Percentiles rank a stretch among this genome's conserved stretches.
phyloP scores from a whole-genome alignment of 2,113 vertebrate genomes.

The Sorex fumeus region DNA sequence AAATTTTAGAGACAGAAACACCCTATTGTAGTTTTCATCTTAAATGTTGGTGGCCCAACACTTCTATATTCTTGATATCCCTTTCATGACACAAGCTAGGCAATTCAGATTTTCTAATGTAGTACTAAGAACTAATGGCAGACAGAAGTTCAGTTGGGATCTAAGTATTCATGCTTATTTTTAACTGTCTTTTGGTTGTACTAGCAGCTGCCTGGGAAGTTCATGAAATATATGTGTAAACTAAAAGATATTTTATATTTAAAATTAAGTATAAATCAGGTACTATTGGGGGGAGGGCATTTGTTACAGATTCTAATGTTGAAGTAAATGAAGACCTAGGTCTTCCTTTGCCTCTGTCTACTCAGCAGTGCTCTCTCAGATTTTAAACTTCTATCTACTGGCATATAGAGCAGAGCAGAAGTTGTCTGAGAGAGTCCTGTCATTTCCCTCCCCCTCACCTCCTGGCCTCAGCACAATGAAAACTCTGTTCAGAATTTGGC shows the following conservation, averaged over 20 bases:
- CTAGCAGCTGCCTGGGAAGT: background rate
- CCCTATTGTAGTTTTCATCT: constrained; percentile 20
- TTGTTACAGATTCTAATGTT: background rate
- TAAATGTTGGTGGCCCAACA: background rate
- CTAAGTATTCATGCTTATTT: background rate
- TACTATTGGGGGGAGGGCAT: too few species aligned
- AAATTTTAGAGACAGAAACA: constrained; percentile 35
- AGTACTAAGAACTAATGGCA: background rate
- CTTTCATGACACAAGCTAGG: background rate
- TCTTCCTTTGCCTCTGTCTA: constrained; percentile 28
- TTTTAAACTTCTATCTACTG: constrained; percentile 3
- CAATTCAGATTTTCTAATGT: background rate
- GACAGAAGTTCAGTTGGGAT: background rate
- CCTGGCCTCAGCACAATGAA: constrained; percentile 78
- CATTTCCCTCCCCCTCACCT: constrained; percentile 47
- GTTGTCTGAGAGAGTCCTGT: background rate
- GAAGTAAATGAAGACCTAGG: background rate
- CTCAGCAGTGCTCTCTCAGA: constrained; percentile 48
- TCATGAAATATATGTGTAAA: background rate
- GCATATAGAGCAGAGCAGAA: constrained; percentile 53
- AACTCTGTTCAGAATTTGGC: constrained; percentile 83
- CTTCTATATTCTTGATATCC: background rate
- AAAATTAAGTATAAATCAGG: too few species aligned
- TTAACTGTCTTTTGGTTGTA: background rate
- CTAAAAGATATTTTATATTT: background rate